A percentile compares a stretch with the other conserved stretches of the same genome.
Evolutionary conservation across 1,140 invertebrate genomes (phyloP).

Genomic region (Antheraea pernyi): DNA sequence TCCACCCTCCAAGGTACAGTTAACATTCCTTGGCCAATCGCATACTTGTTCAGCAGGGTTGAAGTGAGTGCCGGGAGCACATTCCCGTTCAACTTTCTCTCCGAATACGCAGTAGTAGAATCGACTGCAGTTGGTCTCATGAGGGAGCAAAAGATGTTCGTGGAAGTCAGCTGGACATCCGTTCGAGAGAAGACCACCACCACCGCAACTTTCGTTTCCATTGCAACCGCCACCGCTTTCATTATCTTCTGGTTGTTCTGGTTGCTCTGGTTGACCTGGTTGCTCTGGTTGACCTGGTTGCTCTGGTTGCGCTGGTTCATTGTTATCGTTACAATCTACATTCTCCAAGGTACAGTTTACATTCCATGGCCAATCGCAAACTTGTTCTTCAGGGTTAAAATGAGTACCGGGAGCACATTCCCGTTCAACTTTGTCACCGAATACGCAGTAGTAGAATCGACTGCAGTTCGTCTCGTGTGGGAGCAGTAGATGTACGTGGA

Average conservation of each 20-base stretch:
- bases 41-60: conserved; percentile 26
- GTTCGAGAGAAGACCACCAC: neutral
- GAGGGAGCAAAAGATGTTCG: conserved; percentile 37
- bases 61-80: conserved; percentile 20
- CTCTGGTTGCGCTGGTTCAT: no score
- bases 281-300: no score
- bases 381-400: conserved; percentile 20
- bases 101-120: conserved; percentile 51
- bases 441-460: conserved; percentile 48
- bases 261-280: no score
- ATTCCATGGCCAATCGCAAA: conserved; percentile 33
- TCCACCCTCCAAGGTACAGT: no score
- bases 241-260: conserved; percentile 9
- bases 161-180: conserved; percentile 41
- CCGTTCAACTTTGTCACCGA: conserved; percentile 34
- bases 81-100: conserved; percentile 31
- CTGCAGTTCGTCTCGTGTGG: conserved; percentile 47
- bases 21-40: conserved; percentile 29
- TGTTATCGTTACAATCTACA: no score
- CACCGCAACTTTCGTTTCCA: neutral
- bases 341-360: neutral
- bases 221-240: conserved; percentile 11
- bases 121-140: conserved; percentile 43
- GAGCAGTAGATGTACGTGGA: conserved; percentile 30
- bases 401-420: conserved; percentile 24